Base-by-base conservation (phyloP, 2,797 vertebrate genomes). In the Aeoliscus strigatus region DNA sequence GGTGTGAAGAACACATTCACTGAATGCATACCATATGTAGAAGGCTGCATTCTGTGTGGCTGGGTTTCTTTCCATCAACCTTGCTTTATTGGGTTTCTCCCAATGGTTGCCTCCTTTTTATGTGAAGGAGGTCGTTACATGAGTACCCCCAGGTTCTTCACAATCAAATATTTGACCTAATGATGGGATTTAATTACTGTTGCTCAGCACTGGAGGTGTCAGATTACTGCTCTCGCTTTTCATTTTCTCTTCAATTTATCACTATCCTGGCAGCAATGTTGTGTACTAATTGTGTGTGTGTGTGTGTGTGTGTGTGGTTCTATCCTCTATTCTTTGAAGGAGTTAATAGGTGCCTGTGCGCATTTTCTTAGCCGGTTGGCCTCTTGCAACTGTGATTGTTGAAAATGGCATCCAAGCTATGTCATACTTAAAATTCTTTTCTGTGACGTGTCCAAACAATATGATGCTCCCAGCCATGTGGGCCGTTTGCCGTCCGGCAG, bases 141-240 rank as follows among this genome's bases (percentile, higher is more conserved):
- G 67, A 12, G 29, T 39, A 30, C 36, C 54, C 16, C 58, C 47
- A 61, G 73, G 72, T 78, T 79, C 48, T 56, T 77, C 60, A 73
- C 78, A 78, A 85, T 87, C 80, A 82, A 85, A 85, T 86, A 81
- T 86, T 82, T 82, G 78, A 85, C 65, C 70, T 79, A 85, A 86
- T 80, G 78, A 86, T 77, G 81, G 75, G 77, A 83, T 86, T 84
- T 87, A 86, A 83, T 87, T 80, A 86, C 70, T 83, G 72, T 76
- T 80, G 68, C 70, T 57, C 49, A 60, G 70, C 71, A 56, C 64
- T 73, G 43, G 50, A 61, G 70, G 70, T 83, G 70, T 83, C 56
- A 60, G 62, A 79, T 84, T 77, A 74, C 76, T 57, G 52, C 57
- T 66, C 64, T 6, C 9, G 14, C 24, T 74, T 80, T 84, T 87